Evolutionary conservation across 2,888 invertebrate species (phyloP), one percentile per base, ranked within the genome.

Genomic region (Parapristionchus giblindavisi): DNA sequence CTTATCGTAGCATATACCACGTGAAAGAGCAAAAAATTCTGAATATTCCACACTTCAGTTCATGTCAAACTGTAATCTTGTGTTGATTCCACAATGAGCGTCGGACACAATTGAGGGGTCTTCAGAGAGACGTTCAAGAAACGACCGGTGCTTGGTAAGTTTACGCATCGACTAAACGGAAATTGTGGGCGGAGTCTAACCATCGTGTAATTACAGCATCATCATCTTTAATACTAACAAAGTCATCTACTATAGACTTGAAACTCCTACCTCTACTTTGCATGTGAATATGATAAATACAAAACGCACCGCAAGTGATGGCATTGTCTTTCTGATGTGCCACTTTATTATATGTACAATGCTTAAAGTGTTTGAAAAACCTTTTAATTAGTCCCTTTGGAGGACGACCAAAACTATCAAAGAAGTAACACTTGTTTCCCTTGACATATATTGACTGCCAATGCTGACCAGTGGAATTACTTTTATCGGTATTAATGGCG

Each of bases 251-350:
- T 11, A 56, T 29, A 6, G 29, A 6, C 56, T 4, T 14, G 21
- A 56, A 56, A 4, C 29, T 3, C 29, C 27, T 27, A 1, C 56
- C 56, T 56, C 56, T 56, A 8, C 56, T 56, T 21, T 56, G 56
- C 56, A 56, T 56, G 32, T 56, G 56, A 56, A 56, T 56, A 11
- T 56, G 56, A 21, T 56, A 56, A 3, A 56, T 32, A 8, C 29
- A 56, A 32, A 29, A 56, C 32, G 56, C 56, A n/a, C 56, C 56
- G 17, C 56, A 56, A n/a, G 56, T 56, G 8, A 56, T 56, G n/a
- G n/a, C n/a, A n/a, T n/a, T n/a, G n/a, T n/a, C n/a, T n/a, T n/a
- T n/a, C n/a, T n/a, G n/a, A n/a, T n/a, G n/a, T n/a, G n/a, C n/a
- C n/a, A n/a, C n/a, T 17, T 29, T 56, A 8, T 29, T 56, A 29